Evolutionary conservation across 2,797 vertebrate genomes (phyloP), one percentile per base, ranked within the genome.

Genomic region (Eidolon dupreanum): DNA sequence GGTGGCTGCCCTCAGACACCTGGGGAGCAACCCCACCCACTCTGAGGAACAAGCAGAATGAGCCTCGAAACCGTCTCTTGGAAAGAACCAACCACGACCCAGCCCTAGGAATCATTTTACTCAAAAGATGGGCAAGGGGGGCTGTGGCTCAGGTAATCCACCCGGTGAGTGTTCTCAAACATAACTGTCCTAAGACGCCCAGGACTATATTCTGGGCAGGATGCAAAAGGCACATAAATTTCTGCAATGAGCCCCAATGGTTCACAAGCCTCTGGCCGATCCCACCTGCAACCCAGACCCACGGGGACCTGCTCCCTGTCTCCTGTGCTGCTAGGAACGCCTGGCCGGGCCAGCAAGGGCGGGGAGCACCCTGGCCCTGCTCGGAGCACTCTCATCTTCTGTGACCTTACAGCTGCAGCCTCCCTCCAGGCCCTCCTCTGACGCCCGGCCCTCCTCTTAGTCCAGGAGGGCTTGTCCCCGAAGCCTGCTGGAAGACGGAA

Each of bases 261-360:
- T 22, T 53, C 55, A 38, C 31, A n/a, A 33, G 36, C 33, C 16
- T 8, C 43, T 2, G n/a, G 13, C 31, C 26, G 8, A 33, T 43
- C 19, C 46, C 7, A 1, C 22, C 28, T 2, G 5, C 26, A 20
- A 0, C 1, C 16, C 46, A 12, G 81, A 36, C 49, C 36, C 36
- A 6, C 0, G 0, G 61, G 55, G 51, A 7, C 8, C 46, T 0
- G 2, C 19, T 13, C 7, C 31, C 33, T 17, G 15, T 10, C 38
- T 8, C 8, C 19, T 3, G 46, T 15, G 38, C 85, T 36, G n/a
- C 70, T 22, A 9, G 46, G 22, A 31, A 33, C 36, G 20, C 28
- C 19, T 24, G 83, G 16, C n/a, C 46, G 0, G 3, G 20, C 24
- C 11, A 1, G 22, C 10, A 26, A 5, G 19, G 12, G 12, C 3